A percentile compares a stretch with the other conserved stretches of the same genome.
These are phyloP conservation scores for Sparus aurata DNA, from an alignment of 2,797 vertebrate genomes.

Conservation along the genomic window DNA sequence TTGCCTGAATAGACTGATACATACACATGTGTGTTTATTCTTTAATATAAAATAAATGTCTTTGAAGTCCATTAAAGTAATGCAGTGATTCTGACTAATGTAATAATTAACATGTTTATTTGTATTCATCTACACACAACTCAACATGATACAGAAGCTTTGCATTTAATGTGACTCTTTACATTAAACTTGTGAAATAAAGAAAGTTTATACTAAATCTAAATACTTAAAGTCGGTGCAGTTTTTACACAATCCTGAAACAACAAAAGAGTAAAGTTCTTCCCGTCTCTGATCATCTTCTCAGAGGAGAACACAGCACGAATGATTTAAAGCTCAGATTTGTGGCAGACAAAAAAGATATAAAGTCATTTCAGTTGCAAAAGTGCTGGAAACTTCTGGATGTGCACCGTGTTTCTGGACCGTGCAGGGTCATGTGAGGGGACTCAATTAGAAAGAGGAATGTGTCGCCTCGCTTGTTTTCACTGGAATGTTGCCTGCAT, in stretches of 20 bases:
- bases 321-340: neutral
- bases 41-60: too few species aligned
- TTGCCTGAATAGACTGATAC: too few species aligned
- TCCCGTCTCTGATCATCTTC: neutral
- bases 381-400: constrained; percentile 69
- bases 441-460: constrained; percentile 77
- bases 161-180: too few species aligned
- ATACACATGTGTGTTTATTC: too few species aligned
- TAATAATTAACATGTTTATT: too few species aligned
- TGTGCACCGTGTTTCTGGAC: constrained; percentile 52
- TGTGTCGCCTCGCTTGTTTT: constrained; percentile 78
- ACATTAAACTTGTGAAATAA: too few species aligned
- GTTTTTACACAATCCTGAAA: neutral
- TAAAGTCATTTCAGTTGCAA: neutral
- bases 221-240: too few species aligned
- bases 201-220: too few species aligned
- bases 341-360: neutral
- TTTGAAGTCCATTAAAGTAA: too few species aligned
- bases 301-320: neutral
- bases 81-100: too few species aligned
- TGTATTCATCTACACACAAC: too few species aligned
- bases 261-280: neutral
- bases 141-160: too few species aligned
- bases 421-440: constrained; percentile 52
- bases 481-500: constrained; percentile 75